A percentile compares a stretch with the other conserved stretches of the same genome.
phyloP scores from a whole-genome alignment of 2,888 invertebrate species.

The Cantharis rustica region DNA sequence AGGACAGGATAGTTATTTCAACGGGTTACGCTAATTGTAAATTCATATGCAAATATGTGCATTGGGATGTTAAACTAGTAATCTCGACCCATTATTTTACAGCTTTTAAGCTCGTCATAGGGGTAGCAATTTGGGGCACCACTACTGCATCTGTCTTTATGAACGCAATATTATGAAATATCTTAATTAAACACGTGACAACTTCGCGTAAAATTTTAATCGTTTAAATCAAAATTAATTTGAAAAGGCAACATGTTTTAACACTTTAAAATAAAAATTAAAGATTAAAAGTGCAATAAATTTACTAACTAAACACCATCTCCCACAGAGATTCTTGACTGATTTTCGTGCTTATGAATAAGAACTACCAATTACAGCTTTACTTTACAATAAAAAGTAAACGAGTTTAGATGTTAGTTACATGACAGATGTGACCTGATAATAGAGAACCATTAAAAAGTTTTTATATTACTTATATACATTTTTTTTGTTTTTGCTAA shows the following conservation, averaged over 20 bases:
- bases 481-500: conserved; percentile 43
- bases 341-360: conserved; percentile 41
- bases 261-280: not conserved
- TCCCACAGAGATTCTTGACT: conserved; percentile 38
- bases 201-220: not conserved
- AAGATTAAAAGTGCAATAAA: conserved; percentile 10
- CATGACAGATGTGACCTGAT: conserved; percentile 46
- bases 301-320: conserved; percentile 21
- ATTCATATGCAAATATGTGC: conserved; percentile 57
- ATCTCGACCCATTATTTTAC: conserved; percentile 56
- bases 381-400: conserved; percentile 36
- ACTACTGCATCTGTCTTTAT: conserved; percentile 24
- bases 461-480: conserved; percentile 32
- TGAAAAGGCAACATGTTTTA: not conserved
- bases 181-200: conserved; percentile 13
- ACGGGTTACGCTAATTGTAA: conserved; percentile 56
- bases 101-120: conserved; percentile 53
- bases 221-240: not conserved
- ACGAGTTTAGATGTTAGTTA: conserved; percentile 36
- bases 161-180: conserved; percentile 24
- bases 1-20: conserved; percentile 36
- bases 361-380: conserved; percentile 39
- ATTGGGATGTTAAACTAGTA: conserved; percentile 54
- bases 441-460: conserved; percentile 41
- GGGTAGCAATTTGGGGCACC: conserved; percentile 28